These are phyloP conservation scores for Anagyrus pseudococci DNA, from an alignment of 2,888 invertebrate genomes.

Conservation along the genomic window DNA sequence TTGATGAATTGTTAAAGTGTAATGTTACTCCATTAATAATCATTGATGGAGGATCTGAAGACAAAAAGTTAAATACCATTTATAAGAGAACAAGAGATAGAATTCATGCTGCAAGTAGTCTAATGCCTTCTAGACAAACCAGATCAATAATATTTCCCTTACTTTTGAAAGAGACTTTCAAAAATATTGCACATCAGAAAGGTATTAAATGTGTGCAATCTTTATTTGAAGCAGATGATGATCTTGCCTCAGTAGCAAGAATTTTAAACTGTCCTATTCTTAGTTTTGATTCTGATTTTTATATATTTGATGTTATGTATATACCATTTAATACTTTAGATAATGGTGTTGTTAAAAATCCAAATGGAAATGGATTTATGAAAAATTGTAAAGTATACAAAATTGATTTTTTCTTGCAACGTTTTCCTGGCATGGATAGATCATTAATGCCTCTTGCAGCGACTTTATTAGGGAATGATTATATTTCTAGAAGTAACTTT, in stretches of 20 bases:
- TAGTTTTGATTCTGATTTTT: constrained; percentile 95
- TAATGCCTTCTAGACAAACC: constrained; percentile 66
- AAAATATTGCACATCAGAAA: constrained; percentile 72
- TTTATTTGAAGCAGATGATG: constrained; percentile 89
- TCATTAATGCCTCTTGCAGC: constrained; percentile 80
- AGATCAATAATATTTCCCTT: constrained; percentile 75
- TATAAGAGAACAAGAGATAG: constrained; percentile 68
- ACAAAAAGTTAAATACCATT: constrained; percentile 74
- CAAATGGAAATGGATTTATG: constrained; percentile 54
- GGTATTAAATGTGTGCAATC: constrained; percentile 74
- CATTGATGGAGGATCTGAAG: constrained; percentile 81
- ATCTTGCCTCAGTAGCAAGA: constrained; percentile 82
- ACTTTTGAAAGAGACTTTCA: constrained; percentile 77
- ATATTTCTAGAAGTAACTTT: constrained; percentile 74
- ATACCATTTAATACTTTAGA: constrained; percentile 78
- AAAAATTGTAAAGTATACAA: constrained; percentile 76
- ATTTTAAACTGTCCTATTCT: constrained; percentile 83
- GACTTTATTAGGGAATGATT: constrained; percentile 89
- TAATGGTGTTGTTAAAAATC: constrained; percentile 55
- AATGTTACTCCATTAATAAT: constrained; percentile 76
- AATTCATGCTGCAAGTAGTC: constrained; percentile 65
- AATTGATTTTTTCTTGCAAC: constrained; percentile 72
- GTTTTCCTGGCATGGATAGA: constrained; percentile 71
- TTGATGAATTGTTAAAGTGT: constrained; percentile 73
- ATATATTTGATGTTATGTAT: constrained; percentile 82